Conservation (phyloP, 2,113 vertebrate genomes). For the Rhinopomastus cyanomelas region DNA sequence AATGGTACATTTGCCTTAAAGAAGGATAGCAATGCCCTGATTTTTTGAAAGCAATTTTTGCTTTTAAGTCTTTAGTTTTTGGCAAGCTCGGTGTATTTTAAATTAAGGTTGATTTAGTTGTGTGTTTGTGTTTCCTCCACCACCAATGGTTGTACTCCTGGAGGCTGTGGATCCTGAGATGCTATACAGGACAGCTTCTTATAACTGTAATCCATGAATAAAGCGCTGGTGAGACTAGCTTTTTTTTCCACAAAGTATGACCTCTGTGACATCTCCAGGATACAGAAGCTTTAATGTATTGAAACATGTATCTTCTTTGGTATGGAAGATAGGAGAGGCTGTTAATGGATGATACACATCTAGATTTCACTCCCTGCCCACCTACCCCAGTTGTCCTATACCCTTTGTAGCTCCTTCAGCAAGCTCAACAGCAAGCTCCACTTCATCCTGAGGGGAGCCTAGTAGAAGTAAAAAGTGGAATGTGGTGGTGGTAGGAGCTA, state of each 20-base stretch:
- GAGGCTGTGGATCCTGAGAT: background rate
- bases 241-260: background rate
- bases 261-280: background rate
- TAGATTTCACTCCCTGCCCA: background rate
- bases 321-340: background rate
- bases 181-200: background rate
- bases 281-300: background rate
- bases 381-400: background rate
- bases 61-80: background rate
- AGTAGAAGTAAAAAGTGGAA: background rate
- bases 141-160: rapidly evolving
- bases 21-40: background rate
- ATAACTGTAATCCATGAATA: background rate
- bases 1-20: background rate
- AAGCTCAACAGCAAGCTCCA: background rate
- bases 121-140: background rate
- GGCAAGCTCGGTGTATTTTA: background rate
- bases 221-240: background rate
- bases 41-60: background rate
- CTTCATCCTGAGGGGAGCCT: background rate
- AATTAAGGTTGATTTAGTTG: background rate
- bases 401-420: background rate
- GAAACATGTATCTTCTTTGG: background rate
- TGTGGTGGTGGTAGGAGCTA: background rate
- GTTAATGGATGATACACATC: background rate